Evolutionary conservation across 2,888 invertebrate species (phyloP).

Genomic region (Hirtodrosophila duncani): DNA sequence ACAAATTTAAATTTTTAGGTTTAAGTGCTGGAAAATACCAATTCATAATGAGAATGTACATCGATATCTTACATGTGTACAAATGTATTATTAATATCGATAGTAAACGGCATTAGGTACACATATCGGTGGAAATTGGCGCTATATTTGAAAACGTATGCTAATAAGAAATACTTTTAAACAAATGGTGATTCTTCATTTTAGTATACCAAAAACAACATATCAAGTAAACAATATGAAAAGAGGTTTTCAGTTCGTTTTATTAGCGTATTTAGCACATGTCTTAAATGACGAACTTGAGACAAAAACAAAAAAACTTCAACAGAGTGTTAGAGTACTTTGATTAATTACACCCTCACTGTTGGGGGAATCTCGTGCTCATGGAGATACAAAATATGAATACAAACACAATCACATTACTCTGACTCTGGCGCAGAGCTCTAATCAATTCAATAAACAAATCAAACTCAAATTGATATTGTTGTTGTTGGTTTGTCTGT

Average conservation of each 20-base stretch:
- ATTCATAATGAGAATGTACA: no score
- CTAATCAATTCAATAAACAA: slow-evolving; percentile 66
- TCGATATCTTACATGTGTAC: no score
- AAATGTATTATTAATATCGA: no score
- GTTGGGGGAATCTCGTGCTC: slow-evolving; percentile 29
- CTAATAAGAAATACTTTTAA: no score
- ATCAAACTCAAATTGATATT: slow-evolving; percentile 27
- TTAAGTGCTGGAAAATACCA: no score
- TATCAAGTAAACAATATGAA: not conserved
- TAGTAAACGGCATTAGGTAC: no score
- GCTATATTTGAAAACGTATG: no score
- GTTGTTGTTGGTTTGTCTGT: slow-evolving; percentile 22
- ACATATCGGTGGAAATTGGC: no score
- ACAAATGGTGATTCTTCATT: no score
- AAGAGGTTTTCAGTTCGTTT: slow-evolving; percentile 29
- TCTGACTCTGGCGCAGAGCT: slow-evolving; percentile 20
- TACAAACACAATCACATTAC: slow-evolving; percentile 6
- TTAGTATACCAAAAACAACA: no score
- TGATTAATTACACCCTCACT: slow-evolving; percentile 46
- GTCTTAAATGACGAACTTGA: slow-evolving; percentile 31
- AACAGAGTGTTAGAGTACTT: slow-evolving; percentile 15
- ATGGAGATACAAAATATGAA: slow-evolving; percentile 1
- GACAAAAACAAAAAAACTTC: not conserved
- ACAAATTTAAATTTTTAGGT: no score
- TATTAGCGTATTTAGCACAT: slow-evolving; percentile 40